phyloP scores from a whole-genome alignment of 2,888 invertebrate genomes.

The Callyntrura sp. region DNA sequence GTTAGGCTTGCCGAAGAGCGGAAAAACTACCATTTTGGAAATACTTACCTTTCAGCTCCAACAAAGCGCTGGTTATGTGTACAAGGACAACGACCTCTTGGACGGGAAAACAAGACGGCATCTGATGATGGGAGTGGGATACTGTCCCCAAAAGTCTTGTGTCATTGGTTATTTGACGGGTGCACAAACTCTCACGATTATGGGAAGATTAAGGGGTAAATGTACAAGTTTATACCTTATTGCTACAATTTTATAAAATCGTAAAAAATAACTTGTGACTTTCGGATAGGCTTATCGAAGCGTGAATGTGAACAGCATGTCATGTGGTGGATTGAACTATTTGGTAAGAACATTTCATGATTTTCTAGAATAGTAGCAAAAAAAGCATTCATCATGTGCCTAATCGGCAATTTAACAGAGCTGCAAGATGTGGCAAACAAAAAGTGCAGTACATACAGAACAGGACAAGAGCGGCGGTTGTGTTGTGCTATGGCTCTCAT shows the following conservation, averaged over 20 bases:
- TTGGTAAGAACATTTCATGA: slow-evolving; percentile 62
- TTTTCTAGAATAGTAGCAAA: neutral
- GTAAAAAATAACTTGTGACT: too few species aligned
- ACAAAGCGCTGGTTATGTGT: slow-evolving; percentile 69
- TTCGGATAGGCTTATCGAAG: slow-evolving; percentile 59
- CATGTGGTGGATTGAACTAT: slow-evolving; percentile 71
- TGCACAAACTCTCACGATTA: slow-evolving; percentile 73
- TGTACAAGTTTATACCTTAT: too few species aligned
- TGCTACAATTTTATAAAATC: too few species aligned
- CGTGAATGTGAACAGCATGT: slow-evolving; percentile 74
- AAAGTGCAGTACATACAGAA: slow-evolving; percentile 60
- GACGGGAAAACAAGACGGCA: slow-evolving; percentile 26
- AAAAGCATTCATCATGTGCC: neutral
- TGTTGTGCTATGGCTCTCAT: slow-evolving; percentile 77
- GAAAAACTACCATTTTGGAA: slow-evolving; percentile 68
- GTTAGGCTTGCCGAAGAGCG: slow-evolving; percentile 74
- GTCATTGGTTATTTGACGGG: slow-evolving; percentile 67
- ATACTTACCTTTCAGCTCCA: slow-evolving; percentile 64
- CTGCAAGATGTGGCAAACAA: slow-evolving; percentile 43
- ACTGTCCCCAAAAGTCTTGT: slow-evolving; percentile 58
- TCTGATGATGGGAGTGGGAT: slow-evolving; percentile 64
- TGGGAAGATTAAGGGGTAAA: slow-evolving; percentile 73
- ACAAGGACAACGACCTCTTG: slow-evolving; percentile 71
- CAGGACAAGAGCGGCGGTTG: slow-evolving; percentile 59
- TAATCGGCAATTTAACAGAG: slow-evolving; percentile 36